Conservation (phyloP, 2,113 vertebrate species). For the Ornithorhynchus anatinus region DNA sequence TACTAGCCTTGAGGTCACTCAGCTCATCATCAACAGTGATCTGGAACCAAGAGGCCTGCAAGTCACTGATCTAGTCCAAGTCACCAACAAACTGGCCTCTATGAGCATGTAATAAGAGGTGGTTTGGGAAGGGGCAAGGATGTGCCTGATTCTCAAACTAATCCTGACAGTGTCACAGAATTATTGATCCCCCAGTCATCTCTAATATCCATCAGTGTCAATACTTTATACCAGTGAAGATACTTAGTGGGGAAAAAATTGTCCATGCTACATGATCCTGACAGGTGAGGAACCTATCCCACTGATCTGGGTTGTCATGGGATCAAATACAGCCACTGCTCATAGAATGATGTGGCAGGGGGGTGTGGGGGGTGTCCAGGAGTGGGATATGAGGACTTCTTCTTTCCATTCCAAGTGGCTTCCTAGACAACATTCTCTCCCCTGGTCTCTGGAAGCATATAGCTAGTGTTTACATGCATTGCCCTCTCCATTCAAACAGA, state of each 20-base stretch:
- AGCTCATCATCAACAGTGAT: neutral
- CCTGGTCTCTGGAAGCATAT: too few relatives aligned
- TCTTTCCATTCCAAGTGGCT: too few relatives aligned
- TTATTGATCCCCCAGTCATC: constrained; percentile 12
- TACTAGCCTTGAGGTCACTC: accelerated
- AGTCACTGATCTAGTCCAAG: neutral
- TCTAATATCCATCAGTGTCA: constrained; percentile 19
- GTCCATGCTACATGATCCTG: neutral
- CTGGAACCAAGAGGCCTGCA: neutral
- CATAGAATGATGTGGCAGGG: too few relatives aligned
- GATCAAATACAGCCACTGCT: too few relatives aligned
- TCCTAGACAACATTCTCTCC: too few relatives aligned
- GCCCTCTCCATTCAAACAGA: too few relatives aligned
- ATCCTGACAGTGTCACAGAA: constrained; percentile 12
- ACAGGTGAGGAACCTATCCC: neutral
- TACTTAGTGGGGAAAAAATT: neutral
- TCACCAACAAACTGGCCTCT: neutral
- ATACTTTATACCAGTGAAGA: neutral
- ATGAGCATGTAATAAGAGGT: neutral
- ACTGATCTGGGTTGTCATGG: too few relatives aligned
- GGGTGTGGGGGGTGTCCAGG: too few relatives aligned
- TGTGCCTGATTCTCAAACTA: neutral
- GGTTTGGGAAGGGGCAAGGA: neutral
- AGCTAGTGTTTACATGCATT: too few relatives aligned
- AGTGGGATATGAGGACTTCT: too few relatives aligned